These are phyloP conservation scores for Arnoldichthys spilopterus DNA, from an alignment of 2,797 vertebrate species.

Conservation along the genomic window DNA sequence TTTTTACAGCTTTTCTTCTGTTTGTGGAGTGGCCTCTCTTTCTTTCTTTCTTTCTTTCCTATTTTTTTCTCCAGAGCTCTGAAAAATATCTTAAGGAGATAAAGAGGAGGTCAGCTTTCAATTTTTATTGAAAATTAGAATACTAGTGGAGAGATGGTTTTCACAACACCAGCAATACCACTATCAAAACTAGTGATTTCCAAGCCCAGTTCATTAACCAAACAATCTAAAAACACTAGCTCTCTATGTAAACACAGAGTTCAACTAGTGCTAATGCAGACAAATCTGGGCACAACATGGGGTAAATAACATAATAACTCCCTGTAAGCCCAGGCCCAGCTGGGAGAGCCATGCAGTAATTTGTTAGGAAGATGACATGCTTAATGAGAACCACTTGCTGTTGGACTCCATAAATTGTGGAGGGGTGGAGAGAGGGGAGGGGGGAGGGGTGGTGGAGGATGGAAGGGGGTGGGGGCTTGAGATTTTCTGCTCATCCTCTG, in stretches of 20 bases:
- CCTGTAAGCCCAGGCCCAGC: conserved; percentile 79
- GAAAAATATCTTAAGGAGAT: neutral
- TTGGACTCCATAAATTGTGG: conserved; percentile 77
- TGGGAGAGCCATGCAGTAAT: conserved; percentile 81
- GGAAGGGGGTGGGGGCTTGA: conserved; percentile 58
- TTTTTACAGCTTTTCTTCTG: neutral
- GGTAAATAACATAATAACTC: conserved; percentile 57
- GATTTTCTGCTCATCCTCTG: conserved; percentile 70
- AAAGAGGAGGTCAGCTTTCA: neutral
- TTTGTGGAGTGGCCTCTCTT: neutral
- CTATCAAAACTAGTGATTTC: no score
- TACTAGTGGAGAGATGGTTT: neutral
- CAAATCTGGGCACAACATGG: conserved; percentile 48
- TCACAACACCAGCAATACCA: neutral
- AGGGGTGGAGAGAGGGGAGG: conserved; percentile 60
- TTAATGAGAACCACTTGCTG: conserved; percentile 92
- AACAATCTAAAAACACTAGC: neutral
- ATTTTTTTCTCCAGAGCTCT: neutral
- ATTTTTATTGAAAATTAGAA: neutral
- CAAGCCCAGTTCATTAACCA: conserved; percentile 3
- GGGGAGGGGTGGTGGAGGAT: neutral
- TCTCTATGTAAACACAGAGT: conserved; percentile 7
- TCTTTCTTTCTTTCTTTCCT: neutral
- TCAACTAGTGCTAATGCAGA: conserved; percentile 63
- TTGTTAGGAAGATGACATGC: conserved; percentile 89